Percentiles rank a stretch among this genome's conserved stretches.
phyloP scores from a whole-genome alignment of 2,797 vertebrate genomes.

The Hipposideros larvatus region DNA sequence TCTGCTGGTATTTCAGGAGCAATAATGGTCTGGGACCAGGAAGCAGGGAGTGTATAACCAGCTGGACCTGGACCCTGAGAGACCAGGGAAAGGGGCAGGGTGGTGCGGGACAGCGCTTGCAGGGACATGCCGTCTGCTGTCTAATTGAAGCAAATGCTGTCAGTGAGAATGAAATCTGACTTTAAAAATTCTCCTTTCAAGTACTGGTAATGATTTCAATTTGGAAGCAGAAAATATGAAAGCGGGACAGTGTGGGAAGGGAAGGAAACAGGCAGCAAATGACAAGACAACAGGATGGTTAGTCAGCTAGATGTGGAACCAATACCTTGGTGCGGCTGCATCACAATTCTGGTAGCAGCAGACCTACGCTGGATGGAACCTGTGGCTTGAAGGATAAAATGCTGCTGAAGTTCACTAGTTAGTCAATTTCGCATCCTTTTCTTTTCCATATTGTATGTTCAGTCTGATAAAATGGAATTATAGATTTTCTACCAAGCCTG shows the following conservation, averaged over 20 bases:
- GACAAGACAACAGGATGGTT: background rate
- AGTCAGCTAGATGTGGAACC: background rate
- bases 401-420: background rate
- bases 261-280: background rate
- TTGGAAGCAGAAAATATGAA: background rate
- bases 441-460: background rate
- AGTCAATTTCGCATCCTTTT: background rate
- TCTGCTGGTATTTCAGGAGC: background rate
- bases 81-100: background rate
- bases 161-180: background rate
- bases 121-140: background rate
- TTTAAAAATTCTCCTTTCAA: background rate
- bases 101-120: fast-evolving
- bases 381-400: background rate
- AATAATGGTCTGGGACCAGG: background rate
- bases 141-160: background rate
- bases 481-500: background rate
- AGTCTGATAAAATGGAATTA: background rate
- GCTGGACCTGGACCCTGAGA: background rate
- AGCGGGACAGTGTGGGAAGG: fast-evolving
- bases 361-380: background rate
- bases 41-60: fast-evolving
- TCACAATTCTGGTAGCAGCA: background rate
- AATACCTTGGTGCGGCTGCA: fast-evolving
- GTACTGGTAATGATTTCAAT: background rate